Percentiles rank a stretch among this genome's conserved stretches.
Evolutionary conservation across 1,140 invertebrate species (phyloP).

Genomic region (Caenorhabditis tropicalis): DNA sequence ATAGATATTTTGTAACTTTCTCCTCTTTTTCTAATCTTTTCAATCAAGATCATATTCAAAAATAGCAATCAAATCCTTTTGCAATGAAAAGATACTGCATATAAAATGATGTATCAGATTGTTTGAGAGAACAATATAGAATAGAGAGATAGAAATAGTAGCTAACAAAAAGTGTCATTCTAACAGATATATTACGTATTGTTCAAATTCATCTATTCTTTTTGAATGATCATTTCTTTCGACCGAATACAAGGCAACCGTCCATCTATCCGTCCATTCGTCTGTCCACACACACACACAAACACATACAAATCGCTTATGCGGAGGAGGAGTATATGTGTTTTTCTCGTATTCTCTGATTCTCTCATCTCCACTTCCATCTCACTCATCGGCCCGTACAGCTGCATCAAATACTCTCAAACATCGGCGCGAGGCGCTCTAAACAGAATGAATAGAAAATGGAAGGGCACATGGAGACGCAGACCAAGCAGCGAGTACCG

Average conservation of each 20-base stretch:
- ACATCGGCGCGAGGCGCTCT: background rate
- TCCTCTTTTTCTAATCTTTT: too few species aligned
- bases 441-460: background rate
- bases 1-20: too few species aligned
- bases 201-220: background rate
- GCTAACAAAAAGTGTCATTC: background rate
- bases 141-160: background rate
- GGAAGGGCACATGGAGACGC: background rate
- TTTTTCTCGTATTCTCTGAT: background rate
- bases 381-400: background rate
- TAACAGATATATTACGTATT: background rate
- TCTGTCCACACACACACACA: background rate
- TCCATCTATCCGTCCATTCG: background rate
- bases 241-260: background rate
- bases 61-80: too few species aligned
- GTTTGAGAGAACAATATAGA: background rate
- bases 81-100: too few species aligned
- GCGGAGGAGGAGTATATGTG: background rate
- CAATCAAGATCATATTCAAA: too few species aligned
- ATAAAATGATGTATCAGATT: background rate
- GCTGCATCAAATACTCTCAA: conserved; percentile 33
- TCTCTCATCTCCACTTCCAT: conserved; percentile 12
- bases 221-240: background rate
- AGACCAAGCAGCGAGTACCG: conserved; percentile 1
- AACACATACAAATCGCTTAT: background rate